These are phyloP conservation scores for Erannis defoliaria DNA, from an alignment of 2,888 invertebrate genomes.

Conservation along the genomic window DNA sequence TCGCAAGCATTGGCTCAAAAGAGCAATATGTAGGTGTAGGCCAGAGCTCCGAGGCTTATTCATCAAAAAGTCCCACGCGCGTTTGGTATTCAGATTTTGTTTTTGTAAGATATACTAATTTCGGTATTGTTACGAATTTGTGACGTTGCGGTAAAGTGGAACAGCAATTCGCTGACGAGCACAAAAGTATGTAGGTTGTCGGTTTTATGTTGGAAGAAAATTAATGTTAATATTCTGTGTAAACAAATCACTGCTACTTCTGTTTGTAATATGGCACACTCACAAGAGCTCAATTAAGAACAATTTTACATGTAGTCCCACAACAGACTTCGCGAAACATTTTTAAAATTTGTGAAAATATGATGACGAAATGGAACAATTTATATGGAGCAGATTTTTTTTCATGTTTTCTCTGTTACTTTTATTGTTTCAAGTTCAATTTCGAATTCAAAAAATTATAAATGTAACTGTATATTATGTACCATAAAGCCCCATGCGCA, in stretches of 20 bases:
- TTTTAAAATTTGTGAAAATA: too few relatives aligned
- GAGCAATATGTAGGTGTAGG: slow-evolving; percentile 52
- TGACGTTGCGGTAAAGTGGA: slow-evolving; percentile 25
- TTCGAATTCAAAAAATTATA: too few relatives aligned
- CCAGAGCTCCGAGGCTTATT: slow-evolving; percentile 51
- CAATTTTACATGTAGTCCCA: too few relatives aligned
- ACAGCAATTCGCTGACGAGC: slow-evolving; percentile 26
- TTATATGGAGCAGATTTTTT: too few relatives aligned
- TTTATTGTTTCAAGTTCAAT: too few relatives aligned
- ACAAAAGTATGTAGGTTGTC: slow-evolving; percentile 18
- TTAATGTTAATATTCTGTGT: background rate
- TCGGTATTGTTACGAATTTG: slow-evolving; percentile 41
- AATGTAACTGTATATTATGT: too few relatives aligned
- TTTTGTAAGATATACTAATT: slow-evolving; percentile 41
- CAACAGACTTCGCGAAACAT: too few relatives aligned
- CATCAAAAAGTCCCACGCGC: slow-evolving; percentile 57
- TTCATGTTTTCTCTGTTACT: too few relatives aligned
- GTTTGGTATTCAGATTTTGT: slow-evolving; percentile 42
- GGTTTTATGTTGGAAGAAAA: slow-evolving; percentile 4
- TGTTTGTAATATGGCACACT: background rate
- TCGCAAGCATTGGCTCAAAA: slow-evolving; percentile 46
- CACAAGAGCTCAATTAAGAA: too few relatives aligned
- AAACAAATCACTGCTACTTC: slow-evolving; percentile 1
- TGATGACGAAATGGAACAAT: too few relatives aligned
- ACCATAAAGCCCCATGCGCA: too few relatives aligned